Percentiles rank a stretch among this genome's conserved stretches.
Conservation (phyloP, 2,888 invertebrate species). For the Neoascia interrupta region DNA sequence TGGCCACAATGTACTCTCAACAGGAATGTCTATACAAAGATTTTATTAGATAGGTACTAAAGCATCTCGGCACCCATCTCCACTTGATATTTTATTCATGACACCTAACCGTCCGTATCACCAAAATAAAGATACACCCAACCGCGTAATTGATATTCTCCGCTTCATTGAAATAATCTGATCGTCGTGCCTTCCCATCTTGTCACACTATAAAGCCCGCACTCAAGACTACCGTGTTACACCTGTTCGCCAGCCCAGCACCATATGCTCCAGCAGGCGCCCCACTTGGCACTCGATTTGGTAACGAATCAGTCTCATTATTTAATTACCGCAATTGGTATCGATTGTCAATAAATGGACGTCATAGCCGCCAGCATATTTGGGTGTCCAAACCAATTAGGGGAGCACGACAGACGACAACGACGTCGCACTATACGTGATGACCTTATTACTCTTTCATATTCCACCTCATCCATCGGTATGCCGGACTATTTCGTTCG, state of each 20-base stretch:
- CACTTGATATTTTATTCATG: too few species aligned
- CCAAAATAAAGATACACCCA: too few species aligned
- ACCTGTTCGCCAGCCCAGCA: constrained; percentile 32
- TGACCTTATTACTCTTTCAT: constrained; percentile 60
- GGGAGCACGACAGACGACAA: constrained; percentile 30
- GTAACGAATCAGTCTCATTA: constrained; percentile 57
- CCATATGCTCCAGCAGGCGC: constrained; percentile 8
- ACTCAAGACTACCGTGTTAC: too few species aligned
- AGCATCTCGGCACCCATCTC: too few species aligned
- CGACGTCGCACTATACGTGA: constrained; percentile 36
- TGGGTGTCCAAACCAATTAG: constrained; percentile 45
- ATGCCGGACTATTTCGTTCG: constrained; percentile 11
- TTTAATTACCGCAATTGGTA: constrained; percentile 49
- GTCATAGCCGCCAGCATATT: constrained; percentile 12
- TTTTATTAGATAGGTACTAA: too few species aligned
- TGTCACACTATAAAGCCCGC: too few species aligned
- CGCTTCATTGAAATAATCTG: too few species aligned
- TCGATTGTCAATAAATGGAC: constrained; percentile 31
- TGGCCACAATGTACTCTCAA: too few species aligned
- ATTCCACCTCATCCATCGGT: background rate
- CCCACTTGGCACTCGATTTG: constrained; percentile 44
- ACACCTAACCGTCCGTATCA: too few species aligned
- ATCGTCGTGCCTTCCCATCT: too few species aligned
- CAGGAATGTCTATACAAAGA: too few species aligned
- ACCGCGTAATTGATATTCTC: too few species aligned